Conservation (phyloP, 2,888 invertebrate genomes). For the Congeria kusceri region DNA sequence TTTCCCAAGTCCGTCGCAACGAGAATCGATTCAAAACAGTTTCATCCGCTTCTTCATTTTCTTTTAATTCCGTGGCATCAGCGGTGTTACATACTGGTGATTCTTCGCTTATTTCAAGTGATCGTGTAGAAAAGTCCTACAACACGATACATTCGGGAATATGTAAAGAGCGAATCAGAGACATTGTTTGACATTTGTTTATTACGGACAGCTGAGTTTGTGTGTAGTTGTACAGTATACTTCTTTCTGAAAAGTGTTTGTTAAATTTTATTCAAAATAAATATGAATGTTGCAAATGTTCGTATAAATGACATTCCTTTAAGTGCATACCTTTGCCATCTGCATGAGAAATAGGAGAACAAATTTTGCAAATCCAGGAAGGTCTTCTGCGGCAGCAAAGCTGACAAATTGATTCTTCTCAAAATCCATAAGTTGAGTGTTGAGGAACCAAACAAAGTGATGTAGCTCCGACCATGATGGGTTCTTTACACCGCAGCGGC, state of each 20-base stretch:
- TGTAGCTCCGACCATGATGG: conserved; percentile 57
- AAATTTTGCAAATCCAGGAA: conserved; percentile 75
- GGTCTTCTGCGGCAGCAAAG: conserved; percentile 58
- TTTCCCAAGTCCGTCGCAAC: conserved; percentile 77
- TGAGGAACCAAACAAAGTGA: conserved; percentile 78
- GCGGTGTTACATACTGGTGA: conserved; percentile 56
- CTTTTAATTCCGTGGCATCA: conserved; percentile 36
- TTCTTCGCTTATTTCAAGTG: conserved; percentile 75
- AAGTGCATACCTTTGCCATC: conserved; percentile 66
- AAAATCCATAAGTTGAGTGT: conserved; percentile 76
- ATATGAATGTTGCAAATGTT: too few species aligned
- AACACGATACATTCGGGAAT: too few species aligned
- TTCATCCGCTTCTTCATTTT: conserved; percentile 46
- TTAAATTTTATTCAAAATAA: too few species aligned
- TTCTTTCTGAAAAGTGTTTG: too few species aligned
- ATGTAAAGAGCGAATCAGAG: conserved; percentile 42
- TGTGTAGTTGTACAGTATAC: too few species aligned
- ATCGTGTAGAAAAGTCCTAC: conserved; percentile 76
- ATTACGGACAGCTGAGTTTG: too few species aligned
- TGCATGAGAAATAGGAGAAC: conserved; percentile 68
- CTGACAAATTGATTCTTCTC: conserved; percentile 74
- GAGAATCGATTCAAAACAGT: conserved; percentile 66
- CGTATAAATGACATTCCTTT: too few species aligned
- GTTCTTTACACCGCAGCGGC: conserved; percentile 30
- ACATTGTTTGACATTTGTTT: background rate